These are phyloP conservation scores for Paraescarpia echinospica DNA, from an alignment of 1,140 invertebrate species.

Conservation along the genomic window DNA sequence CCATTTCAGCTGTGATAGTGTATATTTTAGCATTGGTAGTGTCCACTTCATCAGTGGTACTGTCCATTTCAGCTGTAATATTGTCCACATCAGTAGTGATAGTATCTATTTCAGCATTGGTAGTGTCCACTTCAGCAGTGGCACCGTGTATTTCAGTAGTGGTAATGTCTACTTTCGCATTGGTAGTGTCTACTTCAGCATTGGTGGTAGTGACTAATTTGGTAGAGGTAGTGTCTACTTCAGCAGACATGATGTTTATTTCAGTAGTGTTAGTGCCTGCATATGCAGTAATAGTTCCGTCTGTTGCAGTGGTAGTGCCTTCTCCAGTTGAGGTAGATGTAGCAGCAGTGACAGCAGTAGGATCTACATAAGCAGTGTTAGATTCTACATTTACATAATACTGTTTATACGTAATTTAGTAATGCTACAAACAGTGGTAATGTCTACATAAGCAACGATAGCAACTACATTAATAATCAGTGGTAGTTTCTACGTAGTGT, in stretches of 20 bases:
- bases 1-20: neutral
- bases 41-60: neutral
- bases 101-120: neutral
- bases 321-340: too few species aligned
- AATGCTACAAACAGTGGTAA: too few species aligned
- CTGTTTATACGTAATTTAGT: too few species aligned
- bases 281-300: too few species aligned
- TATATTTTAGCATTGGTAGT: neutral
- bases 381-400: too few species aligned
- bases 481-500: too few species aligned
- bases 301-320: too few species aligned
- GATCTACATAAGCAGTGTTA: too few species aligned
- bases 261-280: too few species aligned
- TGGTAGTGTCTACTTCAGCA: neutral
- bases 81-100: neutral
- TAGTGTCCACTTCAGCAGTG: neutral
- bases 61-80: neutral
- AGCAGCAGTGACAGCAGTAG: too few species aligned
- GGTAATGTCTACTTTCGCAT: neutral
- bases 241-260: neutral
- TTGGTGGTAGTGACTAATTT: neutral
- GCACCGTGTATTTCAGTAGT: neutral
- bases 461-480: too few species aligned
- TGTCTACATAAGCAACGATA: too few species aligned
- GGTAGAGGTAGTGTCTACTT: neutral